Conservation (phyloP, 2,113 vertebrate genomes). For the Parotia lawesii region DNA sequence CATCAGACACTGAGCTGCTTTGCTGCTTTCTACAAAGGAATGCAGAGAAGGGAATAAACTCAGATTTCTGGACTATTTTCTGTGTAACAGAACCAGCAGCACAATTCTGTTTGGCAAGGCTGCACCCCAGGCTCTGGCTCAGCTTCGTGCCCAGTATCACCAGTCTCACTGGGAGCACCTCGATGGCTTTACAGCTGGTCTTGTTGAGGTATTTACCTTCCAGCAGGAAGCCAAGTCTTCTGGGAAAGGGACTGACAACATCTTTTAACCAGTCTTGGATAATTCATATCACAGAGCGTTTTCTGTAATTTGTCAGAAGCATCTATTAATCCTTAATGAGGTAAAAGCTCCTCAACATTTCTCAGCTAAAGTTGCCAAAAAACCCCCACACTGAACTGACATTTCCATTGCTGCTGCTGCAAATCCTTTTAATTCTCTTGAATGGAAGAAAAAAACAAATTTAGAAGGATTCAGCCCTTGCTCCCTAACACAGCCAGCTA, state of each 20-base stretch:
- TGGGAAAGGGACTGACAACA: neutral
- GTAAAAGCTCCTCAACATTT: neutral
- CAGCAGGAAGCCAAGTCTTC: neutral
- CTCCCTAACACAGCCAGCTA: neutral
- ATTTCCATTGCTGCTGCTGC: neutral
- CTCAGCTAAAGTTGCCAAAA: neutral
- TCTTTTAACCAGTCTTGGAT: neutral
- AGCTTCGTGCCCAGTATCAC: neutral
- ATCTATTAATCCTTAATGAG: neutral
- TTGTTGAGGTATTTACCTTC: neutral
- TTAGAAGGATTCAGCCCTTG: neutral
- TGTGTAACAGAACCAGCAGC: neutral
- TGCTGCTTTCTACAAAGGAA: neutral
- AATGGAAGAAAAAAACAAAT: neutral
- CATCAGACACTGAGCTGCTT: neutral
- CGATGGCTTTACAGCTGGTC: neutral
- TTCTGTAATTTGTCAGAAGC: neutral
- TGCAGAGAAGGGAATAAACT: neutral
- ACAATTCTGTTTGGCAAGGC: neutral
- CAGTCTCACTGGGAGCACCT: neutral
- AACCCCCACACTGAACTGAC: neutral
- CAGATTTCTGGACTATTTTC: neutral
- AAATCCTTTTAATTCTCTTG: neutral
- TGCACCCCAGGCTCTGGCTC: neutral
- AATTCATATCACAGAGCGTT: neutral